Evolutionary conservation across 1,140 invertebrate species (phyloP).

Genomic region (Trichonephila inaurata): DNA sequence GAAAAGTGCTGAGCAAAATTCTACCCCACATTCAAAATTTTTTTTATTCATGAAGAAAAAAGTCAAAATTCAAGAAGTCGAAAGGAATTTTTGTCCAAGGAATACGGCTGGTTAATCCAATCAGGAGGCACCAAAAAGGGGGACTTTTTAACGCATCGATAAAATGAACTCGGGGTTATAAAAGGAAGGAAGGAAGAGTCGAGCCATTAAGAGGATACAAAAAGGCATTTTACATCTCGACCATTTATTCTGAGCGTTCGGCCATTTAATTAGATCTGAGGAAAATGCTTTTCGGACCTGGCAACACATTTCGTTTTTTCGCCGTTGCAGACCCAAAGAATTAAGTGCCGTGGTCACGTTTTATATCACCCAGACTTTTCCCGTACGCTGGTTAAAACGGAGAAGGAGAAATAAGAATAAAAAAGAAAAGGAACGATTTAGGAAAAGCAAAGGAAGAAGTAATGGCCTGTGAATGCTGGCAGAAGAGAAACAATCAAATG

Average conservation of each 20-base stretch:
- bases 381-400: background rate
- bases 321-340: constrained; percentile 31
- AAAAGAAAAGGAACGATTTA: constrained; percentile 49
- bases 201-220: constrained; percentile 51
- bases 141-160: constrained; percentile 60
- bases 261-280: constrained; percentile 71
- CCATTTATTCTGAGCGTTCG: constrained; percentile 66
- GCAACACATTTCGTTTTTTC: constrained; percentile 60
- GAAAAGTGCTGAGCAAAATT: background rate
- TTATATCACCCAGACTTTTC: constrained; percentile 58
- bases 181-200: constrained; percentile 39
- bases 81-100: no score
- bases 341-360: constrained; percentile 67
- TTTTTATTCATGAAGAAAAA: background rate
- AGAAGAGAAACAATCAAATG: constrained; percentile 43
- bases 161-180: constrained; percentile 53
- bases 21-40: no score
- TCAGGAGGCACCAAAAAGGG: constrained; percentile 29
- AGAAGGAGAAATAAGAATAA: background rate
- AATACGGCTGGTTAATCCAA: constrained; percentile 1
- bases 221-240: constrained; percentile 71
- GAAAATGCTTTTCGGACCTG: constrained; percentile 62
- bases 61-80: background rate
- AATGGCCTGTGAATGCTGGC: constrained; percentile 62
- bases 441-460: constrained; percentile 40